phyloP scores from a whole-genome alignment of 1,140 invertebrate genomes.

The Papilio xuthus region DNA sequence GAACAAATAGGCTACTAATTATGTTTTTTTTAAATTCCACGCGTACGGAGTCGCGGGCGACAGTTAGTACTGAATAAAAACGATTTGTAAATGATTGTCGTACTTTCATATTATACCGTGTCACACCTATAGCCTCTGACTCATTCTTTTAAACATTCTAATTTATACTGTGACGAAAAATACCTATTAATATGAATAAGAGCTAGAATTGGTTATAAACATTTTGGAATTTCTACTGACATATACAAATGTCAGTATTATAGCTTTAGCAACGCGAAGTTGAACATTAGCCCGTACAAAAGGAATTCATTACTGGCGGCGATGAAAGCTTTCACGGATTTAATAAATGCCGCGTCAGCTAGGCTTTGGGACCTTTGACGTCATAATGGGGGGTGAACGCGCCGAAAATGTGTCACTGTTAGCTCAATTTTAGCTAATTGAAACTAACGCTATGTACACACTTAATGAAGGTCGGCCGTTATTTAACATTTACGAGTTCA shows the following conservation, averaged over 20 bases:
- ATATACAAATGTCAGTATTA: not conserved
- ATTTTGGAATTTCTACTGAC: not conserved
- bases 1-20: too few species aligned
- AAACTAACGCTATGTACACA: conserved; percentile 43
- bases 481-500: conserved; percentile 21
- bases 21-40: too few species aligned
- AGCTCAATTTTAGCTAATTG: conserved; percentile 57
- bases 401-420: conserved; percentile 42
- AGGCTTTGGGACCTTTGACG: conserved; percentile 43
- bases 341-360: conserved; percentile 45
- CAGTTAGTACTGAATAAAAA: not conserved
- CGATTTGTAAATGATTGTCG: not conserved
- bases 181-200: not conserved
- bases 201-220: not conserved
- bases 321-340: conserved; percentile 46
- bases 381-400: conserved; percentile 48
- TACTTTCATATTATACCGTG: not conserved
- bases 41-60: too few species aligned
- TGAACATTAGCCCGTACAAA: conserved; percentile 51
- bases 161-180: not conserved
- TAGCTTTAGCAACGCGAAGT: conserved; percentile 28
- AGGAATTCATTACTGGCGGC: conserved; percentile 39
- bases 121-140: not conserved
- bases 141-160: conserved; percentile 10
- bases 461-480: conserved; percentile 42